Conservation (phyloP, 2,888 invertebrate genomes). For the Monopis laevigella region DNA sequence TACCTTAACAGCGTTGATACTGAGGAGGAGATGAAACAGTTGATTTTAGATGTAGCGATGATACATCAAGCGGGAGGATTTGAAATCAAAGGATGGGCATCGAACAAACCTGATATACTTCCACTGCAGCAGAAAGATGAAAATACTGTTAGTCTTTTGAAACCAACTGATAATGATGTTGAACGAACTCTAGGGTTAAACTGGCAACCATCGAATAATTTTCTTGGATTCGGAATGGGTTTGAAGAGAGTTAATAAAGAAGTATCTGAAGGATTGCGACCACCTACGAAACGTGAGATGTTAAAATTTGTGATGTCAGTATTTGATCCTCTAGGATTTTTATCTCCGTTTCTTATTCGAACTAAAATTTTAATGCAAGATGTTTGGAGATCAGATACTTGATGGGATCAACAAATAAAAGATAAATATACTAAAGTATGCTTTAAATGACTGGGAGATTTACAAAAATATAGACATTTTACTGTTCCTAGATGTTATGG, state of each 20-base stretch:
- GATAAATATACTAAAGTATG: no score
- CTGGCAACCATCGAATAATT: constrained; percentile 13
- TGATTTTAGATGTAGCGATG: neutral
- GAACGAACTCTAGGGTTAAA: constrained; percentile 13
- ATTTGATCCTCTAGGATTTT: constrained; percentile 14
- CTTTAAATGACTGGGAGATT: no score
- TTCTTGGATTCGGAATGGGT: constrained; percentile 11
- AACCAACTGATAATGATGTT: neutral
- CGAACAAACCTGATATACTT: neutral
- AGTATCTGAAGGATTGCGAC: constrained; percentile 7
- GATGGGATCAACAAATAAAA: no score
- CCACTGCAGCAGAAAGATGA: neutral
- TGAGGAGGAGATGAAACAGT: neutral
- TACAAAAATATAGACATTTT: no score
- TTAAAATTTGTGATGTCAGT: constrained; percentile 14
- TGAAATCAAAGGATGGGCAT: neutral
- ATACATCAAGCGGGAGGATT: neutral
- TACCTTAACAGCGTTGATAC: no score
- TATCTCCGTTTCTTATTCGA: constrained; percentile 13
- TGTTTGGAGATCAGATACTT: constrained; percentile 12
- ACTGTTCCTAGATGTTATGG: no score
- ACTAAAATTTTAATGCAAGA: constrained; percentile 14
- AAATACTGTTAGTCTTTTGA: neutral
- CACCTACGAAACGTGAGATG: constrained; percentile 16
- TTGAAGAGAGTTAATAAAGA: constrained; percentile 10